Evolutionary conservation across 2,797 vertebrate species (phyloP), one percentile per base, ranked within the genome.

Genomic region (Coluber constrictor): DNA sequence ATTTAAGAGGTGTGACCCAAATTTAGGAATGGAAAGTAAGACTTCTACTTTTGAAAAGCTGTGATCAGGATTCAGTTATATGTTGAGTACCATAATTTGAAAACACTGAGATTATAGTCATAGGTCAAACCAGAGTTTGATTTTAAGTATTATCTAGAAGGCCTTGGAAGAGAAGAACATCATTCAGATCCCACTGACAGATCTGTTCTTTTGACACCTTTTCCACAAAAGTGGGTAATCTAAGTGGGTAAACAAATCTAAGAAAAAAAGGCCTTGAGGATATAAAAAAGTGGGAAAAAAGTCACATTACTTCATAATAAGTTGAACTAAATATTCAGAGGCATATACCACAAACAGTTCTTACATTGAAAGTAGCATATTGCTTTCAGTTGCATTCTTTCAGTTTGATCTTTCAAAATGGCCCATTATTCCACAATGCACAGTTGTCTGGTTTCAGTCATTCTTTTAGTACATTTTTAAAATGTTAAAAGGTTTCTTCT

Each of bases 391-490:
- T 95, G 95, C 91, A 94, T 95, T 93, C 95, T 94, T 96, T 96
- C 95, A 96, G 92, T 95, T 95, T 94, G 94, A 95, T 93, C 96
- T 94, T 96, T 96, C 95, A 95, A 97, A 95, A 96, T 60, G 94
- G 95, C 94, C 96, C 94, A 94, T 96, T 93, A 96, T 96, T 96
- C 96, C 95, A 95, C 96, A 95, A 94, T 93, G 95, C 94, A 95
- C 94, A 95, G 96, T 96, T 96, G 96, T 96, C 95, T 96, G 96
- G 95, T 95, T 97, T 96, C 96, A 88, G 1, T 7, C 56, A 0
- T 93, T 94, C 96, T 95, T 94, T 94, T 94, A 93, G 94, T 96
- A 96, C 95, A 93, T 96, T 96, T 96, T 97, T 95, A 96, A 96
- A 95, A 97, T 96, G 96, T 96, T 79, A 20, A 43, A 83, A 83